A percentile compares a stretch with the other conserved stretches of the same genome.
Conservation (phyloP, 2,888 invertebrate genomes). For the Xestia xanthographa region DNA sequence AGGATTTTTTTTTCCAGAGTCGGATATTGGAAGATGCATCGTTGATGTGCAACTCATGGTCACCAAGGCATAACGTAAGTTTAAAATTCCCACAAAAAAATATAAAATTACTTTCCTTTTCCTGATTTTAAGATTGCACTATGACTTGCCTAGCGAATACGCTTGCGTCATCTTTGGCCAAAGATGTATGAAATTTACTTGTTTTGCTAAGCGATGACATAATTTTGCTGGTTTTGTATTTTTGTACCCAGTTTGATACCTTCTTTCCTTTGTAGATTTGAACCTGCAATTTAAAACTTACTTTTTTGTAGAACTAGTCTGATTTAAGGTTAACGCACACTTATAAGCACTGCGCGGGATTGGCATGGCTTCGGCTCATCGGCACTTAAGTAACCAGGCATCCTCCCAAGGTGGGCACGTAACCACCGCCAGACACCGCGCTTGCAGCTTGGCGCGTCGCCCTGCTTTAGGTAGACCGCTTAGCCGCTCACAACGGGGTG, state of each 20-base stretch:
- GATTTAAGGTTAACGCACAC: conserved; percentile 20
- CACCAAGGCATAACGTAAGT: conserved; percentile 97
- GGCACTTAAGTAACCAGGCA: neutral
- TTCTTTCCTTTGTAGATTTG: conserved; percentile 37
- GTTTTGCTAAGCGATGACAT: conserved; percentile 57
- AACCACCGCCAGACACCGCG: neutral
- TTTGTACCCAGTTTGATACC: conserved; percentile 19
- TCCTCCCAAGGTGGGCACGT: neutral
- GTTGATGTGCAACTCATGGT: conserved; percentile 98
- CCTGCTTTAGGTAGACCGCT: neutral
- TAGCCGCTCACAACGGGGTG: neutral
- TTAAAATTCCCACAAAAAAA: conserved; percentile 7
- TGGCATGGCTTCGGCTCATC: neutral
- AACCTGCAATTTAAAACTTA: conserved; percentile 15
- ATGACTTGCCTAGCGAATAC: conserved; percentile 74
- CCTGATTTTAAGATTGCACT: conserved; percentile 37
- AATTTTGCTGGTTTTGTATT: conserved; percentile 28
- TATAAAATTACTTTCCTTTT: neutral
- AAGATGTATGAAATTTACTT: conserved; percentile 72
- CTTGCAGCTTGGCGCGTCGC: neutral
- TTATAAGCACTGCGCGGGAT: conserved; percentile 2
- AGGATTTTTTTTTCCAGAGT: conserved; percentile 93
- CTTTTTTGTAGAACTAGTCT: conserved; percentile 45
- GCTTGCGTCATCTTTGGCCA: conserved; percentile 86
- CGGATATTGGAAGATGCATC: conserved; percentile 97